Base-by-base conservation (phyloP, 1,140 invertebrate species). In the Drosophila takahashii region DNA sequence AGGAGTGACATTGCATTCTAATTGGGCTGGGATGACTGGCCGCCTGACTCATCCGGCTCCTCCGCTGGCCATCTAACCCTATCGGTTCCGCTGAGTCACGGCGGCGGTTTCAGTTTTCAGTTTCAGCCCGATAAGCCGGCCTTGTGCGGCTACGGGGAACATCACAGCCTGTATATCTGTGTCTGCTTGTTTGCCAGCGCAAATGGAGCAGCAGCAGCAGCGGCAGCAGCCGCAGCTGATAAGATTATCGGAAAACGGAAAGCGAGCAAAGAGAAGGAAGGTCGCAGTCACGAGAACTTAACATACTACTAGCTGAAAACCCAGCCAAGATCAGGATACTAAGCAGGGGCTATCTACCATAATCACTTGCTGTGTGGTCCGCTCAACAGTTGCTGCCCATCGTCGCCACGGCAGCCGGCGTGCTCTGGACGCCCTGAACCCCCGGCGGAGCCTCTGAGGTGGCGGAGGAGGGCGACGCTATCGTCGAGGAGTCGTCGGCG, bases 401-500 rank as follows among this genome's bases (percentile, higher is more conserved):
- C 11, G 32, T 10, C 5, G 27, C 27, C 16, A 27, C 26, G 26
- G 45, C 44, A 22, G 48, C 11, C 16, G 47, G 45, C 8, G 48
- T 9, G 16, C 16, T 59, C 13, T 59, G 59, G 34, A 32, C 53
- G 27, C 7, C 48, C 10, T 10, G 44, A 1, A 27, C 26, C 13
- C 48, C 79, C 50, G 29, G 47, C 4, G 32, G 29, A 16, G 18
- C 27, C 70, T 48, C 45, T 34, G 64, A n/a, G 48, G 37, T 36
- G 56, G 29, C 37, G 26, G 70, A 10, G 15, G 59, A 39, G 53
- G 58, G 16, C 37, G 60, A 53, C 45, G 64, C 32, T 47, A 42
- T 56, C 47, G 70, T 69, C 37, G 64, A 53, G n/a, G 89, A 81
- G 18, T 91, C 80, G 15, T 91, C 90, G 27, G 54, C 54, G n/a